Base-by-base conservation (phyloP, 1,140 invertebrate genomes). In the Carposina sasakii region DNA sequence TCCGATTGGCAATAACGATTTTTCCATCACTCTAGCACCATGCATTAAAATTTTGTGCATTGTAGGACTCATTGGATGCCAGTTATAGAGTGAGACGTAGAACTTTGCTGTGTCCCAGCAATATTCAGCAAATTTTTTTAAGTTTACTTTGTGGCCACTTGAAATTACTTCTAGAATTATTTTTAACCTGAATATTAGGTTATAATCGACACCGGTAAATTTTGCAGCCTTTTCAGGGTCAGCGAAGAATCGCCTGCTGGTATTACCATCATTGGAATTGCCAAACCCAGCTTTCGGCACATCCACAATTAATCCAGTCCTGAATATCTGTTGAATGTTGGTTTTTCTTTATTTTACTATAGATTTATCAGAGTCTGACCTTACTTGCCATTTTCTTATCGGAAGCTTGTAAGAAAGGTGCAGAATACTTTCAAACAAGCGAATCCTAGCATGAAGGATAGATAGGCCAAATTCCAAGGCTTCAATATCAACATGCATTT, bases 201-300 rank as follows among this genome's bases (percentile, higher is more conserved):
- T 37, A 45, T 48, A 31, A 48, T 72, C 41, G 3, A 76, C 20
- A 15, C 58, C 55, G 20, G 58, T 63, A 15, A 77, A 68, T 50
- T 48, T 16, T 20, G 60, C 37, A 21, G 50, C 43, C 15, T 58
- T n/a, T 41, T 51, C 31, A 10, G 56, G 20, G 37, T 71, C 52
- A 28, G 52, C 36, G 52, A 76, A 71, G 60, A 73, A 72, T 30
- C 64, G 49, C 20, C 64, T 44, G 36, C 69, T 69, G 8, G 72
- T 76, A 55, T 78, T 81, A 9, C 76, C 70, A 50, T 75, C 68
- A 52, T 76, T 79, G 2, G 63, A 51, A 30, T 30, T 75, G 5
- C 72, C 74, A 47, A 48, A 59, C 20, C 72, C 74, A 36, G 10
- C 63, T 45, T 71, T 76, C 31, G 63, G 67, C 23, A 54, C 49